Conservation (phyloP, 2,888 invertebrate genomes). For the Phragmatobia fuliginosa region DNA sequence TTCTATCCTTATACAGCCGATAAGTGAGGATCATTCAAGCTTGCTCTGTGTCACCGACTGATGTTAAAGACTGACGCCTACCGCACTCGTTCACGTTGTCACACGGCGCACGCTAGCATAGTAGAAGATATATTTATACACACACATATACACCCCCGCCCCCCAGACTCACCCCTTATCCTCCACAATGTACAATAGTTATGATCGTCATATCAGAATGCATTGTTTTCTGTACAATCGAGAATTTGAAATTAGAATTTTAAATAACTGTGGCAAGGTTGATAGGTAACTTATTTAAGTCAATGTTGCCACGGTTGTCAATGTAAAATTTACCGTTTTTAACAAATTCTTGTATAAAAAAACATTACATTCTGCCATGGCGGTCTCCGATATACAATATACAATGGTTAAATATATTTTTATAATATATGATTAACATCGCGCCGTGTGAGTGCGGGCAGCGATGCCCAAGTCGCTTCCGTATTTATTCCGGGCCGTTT, state of each 20-base stretch:
- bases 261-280: constrained; percentile 8
- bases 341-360: constrained; percentile 8
- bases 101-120: constrained; percentile 73
- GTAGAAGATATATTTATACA: constrained; percentile 76
- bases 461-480: constrained; percentile 36
- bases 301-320: constrained; percentile 10
- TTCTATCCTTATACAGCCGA: constrained; percentile 14
- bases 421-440: constrained; percentile 42
- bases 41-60: constrained; percentile 30
- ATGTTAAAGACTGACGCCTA: constrained; percentile 77
- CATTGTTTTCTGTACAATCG: constrained; percentile 55
- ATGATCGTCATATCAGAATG: constrained; percentile 63
- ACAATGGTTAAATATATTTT: constrained; percentile 65
- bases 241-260: neutral
- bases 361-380: constrained; percentile 67
- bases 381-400: constrained; percentile 80
- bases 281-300: neutral
- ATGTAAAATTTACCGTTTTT: neutral
- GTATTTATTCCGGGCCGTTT: constrained; percentile 62
- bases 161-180: constrained; percentile 62
- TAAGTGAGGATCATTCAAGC: constrained; percentile 26
- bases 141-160: constrained; percentile 70
- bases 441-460: constrained; percentile 46
- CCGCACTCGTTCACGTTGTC: constrained; percentile 62
- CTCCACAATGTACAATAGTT: constrained; percentile 84